Base-by-base conservation (phyloP, 1,140 invertebrate species). In the Dryas iulia region DNA sequence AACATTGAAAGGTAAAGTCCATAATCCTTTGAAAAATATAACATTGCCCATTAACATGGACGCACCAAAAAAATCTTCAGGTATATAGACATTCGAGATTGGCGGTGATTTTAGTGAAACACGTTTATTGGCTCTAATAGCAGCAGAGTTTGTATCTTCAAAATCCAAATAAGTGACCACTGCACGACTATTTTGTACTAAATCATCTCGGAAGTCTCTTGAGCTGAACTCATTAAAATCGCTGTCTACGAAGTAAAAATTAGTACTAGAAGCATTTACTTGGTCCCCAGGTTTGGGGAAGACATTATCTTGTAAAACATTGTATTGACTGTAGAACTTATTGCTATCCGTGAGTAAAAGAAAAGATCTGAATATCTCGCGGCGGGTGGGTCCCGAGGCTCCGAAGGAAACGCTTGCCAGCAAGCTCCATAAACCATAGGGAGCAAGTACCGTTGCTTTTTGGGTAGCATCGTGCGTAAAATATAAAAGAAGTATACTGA, bases 21-120 rank as follows among this genome's bases (percentile, higher is more conserved):
- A 98, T 2, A 90, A 79, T 24, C 96, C 96, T 89, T 96, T 97
- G 86, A 98, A 97, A 72, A 95, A 96, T 28, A 97, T 92, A 0
- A 95, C 94, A 67, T 96, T 97, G 0, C 95, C 94, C 31, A 97
- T 82, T n/a, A 98, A 90, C 66, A 97, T 84, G 72, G 91, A 89
- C 0, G 95, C 95, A 59, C 94, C 86, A 10, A 52, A 58, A 35
- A 93, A 83, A 77, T 93, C 92, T 59, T 82, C 89, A 72, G 76
- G 76, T 72, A 59, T 68, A 1, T 86, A 69, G 6, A 86, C 78
- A 47, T 84, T 82, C 3, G 70, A 67, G 0, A 82, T 75, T 14
- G 69, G 63, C 5, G 65, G 77, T 7, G 80, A 77, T 11, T 76
- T 70, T 18, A 71, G 77, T 24, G 69, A 62, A 4, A 85, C 80